A percentile compares a stretch with the other conserved stretches of the same genome.
Evolutionary conservation across 2,888 invertebrate species (phyloP).

Genomic region (Odontomyia ornata): DNA sequence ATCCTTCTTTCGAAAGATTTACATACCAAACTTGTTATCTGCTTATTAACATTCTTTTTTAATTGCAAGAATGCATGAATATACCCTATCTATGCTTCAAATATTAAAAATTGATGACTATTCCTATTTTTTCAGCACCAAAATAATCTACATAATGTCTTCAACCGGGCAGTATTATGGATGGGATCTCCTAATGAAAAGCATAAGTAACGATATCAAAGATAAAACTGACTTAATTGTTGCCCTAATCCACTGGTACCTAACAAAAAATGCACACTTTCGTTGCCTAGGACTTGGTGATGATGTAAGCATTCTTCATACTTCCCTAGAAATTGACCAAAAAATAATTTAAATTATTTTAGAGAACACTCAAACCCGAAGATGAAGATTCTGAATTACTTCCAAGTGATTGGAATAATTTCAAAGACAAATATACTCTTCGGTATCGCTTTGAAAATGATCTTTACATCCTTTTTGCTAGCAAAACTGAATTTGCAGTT

Average conservation of each 20-base stretch:
- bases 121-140: too few species aligned
- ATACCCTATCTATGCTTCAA: too few species aligned
- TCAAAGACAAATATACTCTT: slow-evolving; percentile 72
- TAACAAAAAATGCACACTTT: slow-evolving; percentile 67
- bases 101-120: too few species aligned
- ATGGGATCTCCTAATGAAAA: slow-evolving; percentile 61
- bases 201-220: slow-evolving; percentile 61
- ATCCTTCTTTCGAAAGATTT: too few species aligned
- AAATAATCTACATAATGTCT: too few species aligned
- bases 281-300: slow-evolving; percentile 70
- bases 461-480: too few species aligned
- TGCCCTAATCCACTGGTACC: slow-evolving; percentile 68
- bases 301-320: slow-evolving; percentile 65
- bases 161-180: too few species aligned
- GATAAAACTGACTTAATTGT: slow-evolving; percentile 73
- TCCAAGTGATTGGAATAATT: slow-evolving; percentile 79
- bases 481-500: too few species aligned
- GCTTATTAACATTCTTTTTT: too few species aligned
- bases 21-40: too few species aligned
- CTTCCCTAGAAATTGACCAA: too few species aligned
- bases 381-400: slow-evolving; percentile 76
- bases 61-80: too few species aligned
- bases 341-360: background rate
- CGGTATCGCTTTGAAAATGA: slow-evolving; percentile 74
- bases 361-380: slow-evolving; percentile 70